Evolutionary conservation across 2,888 invertebrate genomes (phyloP).

Genomic region (Dolichomitus sp.): DNA sequence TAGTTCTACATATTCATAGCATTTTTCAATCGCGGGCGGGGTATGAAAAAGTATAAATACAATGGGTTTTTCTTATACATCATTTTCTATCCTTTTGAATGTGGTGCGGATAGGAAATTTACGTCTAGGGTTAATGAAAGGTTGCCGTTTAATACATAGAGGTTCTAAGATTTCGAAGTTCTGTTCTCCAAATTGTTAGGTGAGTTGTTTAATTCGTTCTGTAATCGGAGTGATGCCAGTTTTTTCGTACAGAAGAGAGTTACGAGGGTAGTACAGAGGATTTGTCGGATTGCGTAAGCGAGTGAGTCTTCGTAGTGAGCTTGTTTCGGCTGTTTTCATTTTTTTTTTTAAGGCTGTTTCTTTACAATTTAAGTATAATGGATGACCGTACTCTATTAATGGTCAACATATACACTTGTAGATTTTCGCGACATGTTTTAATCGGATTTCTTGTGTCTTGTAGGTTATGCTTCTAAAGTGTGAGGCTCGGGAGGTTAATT

Average conservation of each 20-base stretch:
- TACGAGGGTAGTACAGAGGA: background rate
- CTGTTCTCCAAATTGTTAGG: background rate
- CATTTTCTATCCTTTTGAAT: too few relatives aligned
- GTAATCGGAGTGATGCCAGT: background rate
- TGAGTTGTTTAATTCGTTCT: background rate
- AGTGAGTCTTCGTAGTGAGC: slow-evolving; percentile 1
- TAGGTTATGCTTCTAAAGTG: slow-evolving; percentile 7
- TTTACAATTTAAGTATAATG: background rate
- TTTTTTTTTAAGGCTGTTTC: slow-evolving; percentile 1
- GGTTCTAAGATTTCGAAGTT: too few relatives aligned
- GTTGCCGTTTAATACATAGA: too few relatives aligned
- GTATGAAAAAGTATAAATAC: too few relatives aligned
- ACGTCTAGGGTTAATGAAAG: too few relatives aligned
- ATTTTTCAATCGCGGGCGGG: too few relatives aligned
- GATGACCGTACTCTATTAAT: slow-evolving; percentile 3
- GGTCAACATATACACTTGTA: background rate
- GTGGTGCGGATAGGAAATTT: too few relatives aligned
- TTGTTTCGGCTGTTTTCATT: background rate
- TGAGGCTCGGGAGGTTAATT: background rate
- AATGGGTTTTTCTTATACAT: too few relatives aligned
- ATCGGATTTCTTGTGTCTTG: background rate
- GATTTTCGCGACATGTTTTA: background rate
- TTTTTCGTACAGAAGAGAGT: background rate
- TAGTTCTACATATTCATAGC: too few relatives aligned
- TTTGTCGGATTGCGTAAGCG: background rate